Evolutionary conservation across 2,113 vertebrate genomes (phyloP).

Genomic region (human): GRCh38 chr6:151725501-151726000

Average conservation of each 20-base stretch:
- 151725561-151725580: conserved; percentile 18
- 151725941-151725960: neutral
- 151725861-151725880: neutral
- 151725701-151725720: neutral
- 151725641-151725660: neutral
- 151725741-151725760: neutral
- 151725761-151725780: neutral
- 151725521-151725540: conserved; percentile 29
- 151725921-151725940: neutral
- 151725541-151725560: conserved; percentile 15
- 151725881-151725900: neutral
- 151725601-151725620: neutral
- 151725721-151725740: neutral
- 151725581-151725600: conserved; percentile 40
- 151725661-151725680: neutral
- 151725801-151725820: neutral
- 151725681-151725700: conserved; percentile 9
- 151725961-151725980: neutral
- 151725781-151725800: neutral
- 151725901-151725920: conserved; percentile 12
- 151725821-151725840: conserved; percentile 13
- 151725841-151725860: neutral
- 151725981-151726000: neutral
- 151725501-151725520: conserved; percentile 51
- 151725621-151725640: neutral